Percentiles rank a stretch among this genome's conserved stretches.
These are phyloP conservation scores for Volucella bombylans DNA, from an alignment of 2,888 invertebrate species.

Conservation along the genomic window DNA sequence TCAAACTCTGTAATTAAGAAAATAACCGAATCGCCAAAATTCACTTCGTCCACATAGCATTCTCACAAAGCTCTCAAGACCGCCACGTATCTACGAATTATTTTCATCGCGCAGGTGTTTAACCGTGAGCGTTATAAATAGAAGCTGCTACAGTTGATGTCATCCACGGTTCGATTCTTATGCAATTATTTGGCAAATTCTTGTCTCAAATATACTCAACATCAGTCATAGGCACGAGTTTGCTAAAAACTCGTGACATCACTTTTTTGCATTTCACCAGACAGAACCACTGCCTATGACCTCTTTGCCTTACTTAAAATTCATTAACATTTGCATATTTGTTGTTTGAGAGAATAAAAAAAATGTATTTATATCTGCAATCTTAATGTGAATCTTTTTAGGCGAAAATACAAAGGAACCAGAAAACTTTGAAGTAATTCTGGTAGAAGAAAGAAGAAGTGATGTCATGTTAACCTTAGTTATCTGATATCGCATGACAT, in stretches of 20 bases:
- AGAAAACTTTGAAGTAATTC: not conserved
- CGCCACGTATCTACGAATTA: not conserved
- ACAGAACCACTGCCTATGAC: conserved; percentile 11
- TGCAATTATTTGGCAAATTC: not conserved
- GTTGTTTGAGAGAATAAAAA: not conserved
- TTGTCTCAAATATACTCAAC: not conserved
- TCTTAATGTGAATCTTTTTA: conserved; percentile 48
- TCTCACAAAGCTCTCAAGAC: not conserved
- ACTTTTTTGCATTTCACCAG: conserved; percentile 2
- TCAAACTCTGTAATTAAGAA: conserved; percentile 21
- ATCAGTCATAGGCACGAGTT: not conserved
- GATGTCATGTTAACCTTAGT: conserved; percentile 55
- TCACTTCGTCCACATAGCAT: not conserved
- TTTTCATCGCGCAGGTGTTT: not conserved
- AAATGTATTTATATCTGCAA: conserved; percentile 36
- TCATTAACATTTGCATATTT: conserved; percentile 23
- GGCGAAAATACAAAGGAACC: conserved; percentile 3
- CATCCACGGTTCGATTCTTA: not conserved
- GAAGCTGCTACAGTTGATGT: conserved; percentile 10
- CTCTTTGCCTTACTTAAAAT: conserved; percentile 20
- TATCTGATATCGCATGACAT: conserved; percentile 64
- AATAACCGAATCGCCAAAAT: not conserved
- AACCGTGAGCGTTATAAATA: conserved; percentile 22
- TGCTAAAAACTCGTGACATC: not conserved
- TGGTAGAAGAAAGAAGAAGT: conserved; percentile 17